These are phyloP conservation scores for Mamestra brassicae DNA, from an alignment of 2,888 invertebrate species.

Conservation along the genomic window DNA sequence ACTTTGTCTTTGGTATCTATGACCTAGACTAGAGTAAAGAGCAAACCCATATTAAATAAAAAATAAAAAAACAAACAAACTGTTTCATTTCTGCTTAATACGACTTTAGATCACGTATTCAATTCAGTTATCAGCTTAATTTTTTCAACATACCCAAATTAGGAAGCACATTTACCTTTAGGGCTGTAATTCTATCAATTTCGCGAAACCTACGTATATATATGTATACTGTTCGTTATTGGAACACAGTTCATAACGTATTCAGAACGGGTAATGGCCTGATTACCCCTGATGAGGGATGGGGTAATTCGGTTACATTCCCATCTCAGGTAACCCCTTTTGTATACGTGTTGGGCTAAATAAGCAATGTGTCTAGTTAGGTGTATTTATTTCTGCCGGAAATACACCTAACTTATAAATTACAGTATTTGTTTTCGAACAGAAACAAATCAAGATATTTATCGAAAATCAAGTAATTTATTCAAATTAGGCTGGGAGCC, in stretches of 20 bases:
- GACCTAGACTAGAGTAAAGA: no score
- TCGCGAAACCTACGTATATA: slow-evolving; percentile 31
- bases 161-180: slow-evolving; percentile 31
- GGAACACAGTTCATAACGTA: slow-evolving; percentile 68
- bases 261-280: slow-evolving; percentile 77
- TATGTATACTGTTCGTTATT: slow-evolving; percentile 51
- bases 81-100: no score
- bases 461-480: no score
- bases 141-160: slow-evolving; percentile 36
- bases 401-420: not conserved
- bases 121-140: slow-evolving; percentile 9
- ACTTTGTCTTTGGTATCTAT: no score
- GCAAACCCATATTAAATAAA: no score
- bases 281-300: slow-evolving; percentile 80
- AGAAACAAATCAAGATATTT: no score
- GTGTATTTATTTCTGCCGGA: slow-evolving; percentile 33
- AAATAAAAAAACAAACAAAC: not conserved
- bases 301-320: slow-evolving; percentile 74
- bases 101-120: slow-evolving; percentile 2
- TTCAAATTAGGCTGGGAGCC: no score
- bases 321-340: slow-evolving; percentile 65
- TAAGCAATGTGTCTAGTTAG: slow-evolving; percentile 40
- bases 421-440: no score
- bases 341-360: slow-evolving; percentile 51
- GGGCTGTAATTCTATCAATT: slow-evolving; percentile 58